Evolutionary conservation across 2,888 invertebrate species (phyloP).

Genomic region (Idaea dimidiata): DNA sequence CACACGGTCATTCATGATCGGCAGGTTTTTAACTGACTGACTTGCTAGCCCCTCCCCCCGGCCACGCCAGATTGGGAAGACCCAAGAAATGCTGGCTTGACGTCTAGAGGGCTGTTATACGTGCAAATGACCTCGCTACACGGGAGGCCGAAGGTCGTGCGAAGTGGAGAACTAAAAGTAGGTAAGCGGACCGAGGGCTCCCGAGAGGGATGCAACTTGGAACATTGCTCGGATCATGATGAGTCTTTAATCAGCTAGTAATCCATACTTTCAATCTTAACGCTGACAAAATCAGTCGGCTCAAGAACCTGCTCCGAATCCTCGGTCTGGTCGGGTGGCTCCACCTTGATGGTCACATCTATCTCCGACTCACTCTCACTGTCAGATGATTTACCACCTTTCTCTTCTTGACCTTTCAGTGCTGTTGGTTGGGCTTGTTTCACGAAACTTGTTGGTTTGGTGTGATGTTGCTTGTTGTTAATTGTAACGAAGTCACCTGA

Average conservation of each 20-base stretch:
- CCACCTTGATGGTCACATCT: conserved; percentile 22
- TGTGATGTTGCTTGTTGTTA: conserved; percentile 28
- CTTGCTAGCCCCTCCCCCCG: too few relatives aligned
- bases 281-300: conserved; percentile 70
- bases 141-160: too few relatives aligned
- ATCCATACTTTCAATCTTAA: conserved; percentile 68
- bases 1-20: too few relatives aligned
- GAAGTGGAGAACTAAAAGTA: too few relatives aligned
- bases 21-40: too few relatives aligned
- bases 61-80: too few relatives aligned
- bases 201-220: too few relatives aligned
- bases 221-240: too few relatives aligned
- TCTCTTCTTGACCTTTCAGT: conserved; percentile 23
- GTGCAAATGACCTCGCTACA: too few relatives aligned
- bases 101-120: too few relatives aligned
- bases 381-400: conserved; percentile 21
- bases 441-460: conserved; percentile 9
- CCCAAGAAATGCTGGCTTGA: too few relatives aligned
- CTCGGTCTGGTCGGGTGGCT: conserved; percentile 19
- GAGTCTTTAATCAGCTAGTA: neutral
- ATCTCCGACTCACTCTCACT: conserved; percentile 30
- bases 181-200: too few relatives aligned
- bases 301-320: conserved; percentile 47
- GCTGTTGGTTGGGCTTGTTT: conserved; percentile 22
- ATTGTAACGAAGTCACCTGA: conserved; percentile 45